These are phyloP conservation scores for Caenorhabditis briggsae DNA, from an alignment of 1,140 invertebrate species.

Conservation along the genomic window DNA sequence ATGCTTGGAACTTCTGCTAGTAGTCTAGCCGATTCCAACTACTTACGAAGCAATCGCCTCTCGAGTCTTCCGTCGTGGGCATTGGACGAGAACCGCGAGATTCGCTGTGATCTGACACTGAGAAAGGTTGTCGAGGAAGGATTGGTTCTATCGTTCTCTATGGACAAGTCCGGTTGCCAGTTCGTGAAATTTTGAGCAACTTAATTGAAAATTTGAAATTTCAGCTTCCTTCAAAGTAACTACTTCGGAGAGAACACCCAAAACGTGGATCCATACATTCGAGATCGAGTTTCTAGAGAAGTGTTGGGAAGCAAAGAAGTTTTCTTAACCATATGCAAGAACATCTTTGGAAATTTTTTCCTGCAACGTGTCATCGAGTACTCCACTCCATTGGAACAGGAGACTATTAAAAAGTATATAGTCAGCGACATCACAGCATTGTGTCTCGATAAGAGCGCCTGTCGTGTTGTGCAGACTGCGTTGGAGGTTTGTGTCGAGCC, in stretches of 20 bases:
- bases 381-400: constrained; percentile 36
- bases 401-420: constrained; percentile 19
- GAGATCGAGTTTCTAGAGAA: constrained; percentile 17
- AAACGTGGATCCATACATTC: background rate
- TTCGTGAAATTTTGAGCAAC: background rate
- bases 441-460: constrained; percentile 66
- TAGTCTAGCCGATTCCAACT: background rate
- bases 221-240: constrained; percentile 59
- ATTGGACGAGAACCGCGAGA: constrained; percentile 19
- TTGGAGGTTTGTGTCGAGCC: constrained; percentile 57
- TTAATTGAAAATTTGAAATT: background rate
- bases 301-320: constrained; percentile 40
- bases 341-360: constrained; percentile 70
- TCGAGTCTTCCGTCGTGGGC: constrained; percentile 2
- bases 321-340: constrained; percentile 59
- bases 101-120: background rate
- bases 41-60: background rate
- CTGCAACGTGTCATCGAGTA: constrained; percentile 59
- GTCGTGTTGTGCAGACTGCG: constrained; percentile 67
- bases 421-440: constrained; percentile 51
- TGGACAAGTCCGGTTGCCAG: constrained; percentile 63
- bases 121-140: constrained; percentile 9
- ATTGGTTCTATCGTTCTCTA: constrained; percentile 40
- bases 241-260: constrained; percentile 33
- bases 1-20: background rate